Conservation (phyloP, 2,888 invertebrate genomes). For the Resseliella maxima region DNA sequence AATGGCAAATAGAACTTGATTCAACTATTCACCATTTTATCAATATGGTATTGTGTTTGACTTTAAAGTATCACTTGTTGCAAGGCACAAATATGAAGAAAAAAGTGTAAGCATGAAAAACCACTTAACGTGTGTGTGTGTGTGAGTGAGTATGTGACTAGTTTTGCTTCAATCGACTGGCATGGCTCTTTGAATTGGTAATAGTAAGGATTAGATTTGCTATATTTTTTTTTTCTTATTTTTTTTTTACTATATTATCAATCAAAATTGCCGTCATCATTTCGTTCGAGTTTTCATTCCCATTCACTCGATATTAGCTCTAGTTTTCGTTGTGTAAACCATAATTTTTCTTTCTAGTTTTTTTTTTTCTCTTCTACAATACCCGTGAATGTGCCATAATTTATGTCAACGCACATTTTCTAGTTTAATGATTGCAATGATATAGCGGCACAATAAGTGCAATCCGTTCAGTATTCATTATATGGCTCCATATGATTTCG, state of each 20-base stretch:
- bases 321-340: too few relatives aligned
- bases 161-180: neutral
- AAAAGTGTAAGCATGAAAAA: neutral
- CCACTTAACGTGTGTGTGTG: neutral
- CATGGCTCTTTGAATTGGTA: neutral
- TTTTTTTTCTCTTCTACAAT: neutral
- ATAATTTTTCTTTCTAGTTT: too few relatives aligned
- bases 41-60: slow-evolving; percentile 36
- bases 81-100: neutral
- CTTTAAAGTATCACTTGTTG: slow-evolving; percentile 4
- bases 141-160: too few relatives aligned
- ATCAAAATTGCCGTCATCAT: slow-evolving; percentile 39
- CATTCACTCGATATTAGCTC: slow-evolving; percentile 19
- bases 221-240: neutral
- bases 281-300: slow-evolving; percentile 19
- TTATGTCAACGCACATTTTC: slow-evolving; percentile 33
- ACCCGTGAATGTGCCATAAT: neutral
- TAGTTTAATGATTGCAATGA: slow-evolving; percentile 23
- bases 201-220: neutral
- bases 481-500: neutral
- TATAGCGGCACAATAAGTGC: neutral
- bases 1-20: slow-evolving; percentile 38
- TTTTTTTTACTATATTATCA: neutral
- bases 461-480: neutral
- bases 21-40: neutral